These are phyloP conservation scores for Panurus biarmicus DNA, from an alignment of 2,113 vertebrate species.

Conservation along the genomic window DNA sequence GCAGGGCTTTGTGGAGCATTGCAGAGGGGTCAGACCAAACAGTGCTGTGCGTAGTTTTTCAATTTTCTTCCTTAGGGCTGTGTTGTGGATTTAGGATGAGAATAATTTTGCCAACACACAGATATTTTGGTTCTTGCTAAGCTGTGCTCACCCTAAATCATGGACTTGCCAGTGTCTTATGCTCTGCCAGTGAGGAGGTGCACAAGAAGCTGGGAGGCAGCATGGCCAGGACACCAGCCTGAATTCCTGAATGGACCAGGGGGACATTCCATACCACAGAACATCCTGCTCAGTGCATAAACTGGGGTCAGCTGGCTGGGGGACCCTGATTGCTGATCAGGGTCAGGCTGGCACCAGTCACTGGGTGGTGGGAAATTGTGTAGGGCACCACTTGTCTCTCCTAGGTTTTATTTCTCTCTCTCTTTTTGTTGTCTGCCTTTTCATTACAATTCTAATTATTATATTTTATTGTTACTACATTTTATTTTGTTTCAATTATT, in stretches of 20 bases:
- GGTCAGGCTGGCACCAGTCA: background rate
- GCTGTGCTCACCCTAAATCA: background rate
- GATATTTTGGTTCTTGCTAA: background rate
- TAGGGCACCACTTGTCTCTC: background rate
- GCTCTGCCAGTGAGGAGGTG: background rate
- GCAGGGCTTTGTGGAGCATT: background rate
- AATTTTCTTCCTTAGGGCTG: background rate
- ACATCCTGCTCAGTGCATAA: background rate
- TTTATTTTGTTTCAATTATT: background rate
- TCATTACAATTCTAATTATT: fast-evolving
- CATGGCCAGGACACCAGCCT: background rate
- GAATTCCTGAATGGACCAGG: background rate
- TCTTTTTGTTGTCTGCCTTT: background rate
- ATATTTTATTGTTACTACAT: background rate
- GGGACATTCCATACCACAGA: background rate
- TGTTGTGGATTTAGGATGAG: background rate
- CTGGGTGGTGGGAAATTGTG: background rate
- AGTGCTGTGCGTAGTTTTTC: background rate
- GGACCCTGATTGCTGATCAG: background rate
- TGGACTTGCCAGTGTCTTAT: fast-evolving
- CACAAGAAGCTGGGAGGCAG: background rate
- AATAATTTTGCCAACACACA: background rate
- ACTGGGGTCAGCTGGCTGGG: background rate
- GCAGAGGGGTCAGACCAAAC: background rate
- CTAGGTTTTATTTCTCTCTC: background rate